These are phyloP conservation scores for Cirrhinus molitorella DNA, from an alignment of 2,797 vertebrate species.

Conservation along the genomic window DNA sequence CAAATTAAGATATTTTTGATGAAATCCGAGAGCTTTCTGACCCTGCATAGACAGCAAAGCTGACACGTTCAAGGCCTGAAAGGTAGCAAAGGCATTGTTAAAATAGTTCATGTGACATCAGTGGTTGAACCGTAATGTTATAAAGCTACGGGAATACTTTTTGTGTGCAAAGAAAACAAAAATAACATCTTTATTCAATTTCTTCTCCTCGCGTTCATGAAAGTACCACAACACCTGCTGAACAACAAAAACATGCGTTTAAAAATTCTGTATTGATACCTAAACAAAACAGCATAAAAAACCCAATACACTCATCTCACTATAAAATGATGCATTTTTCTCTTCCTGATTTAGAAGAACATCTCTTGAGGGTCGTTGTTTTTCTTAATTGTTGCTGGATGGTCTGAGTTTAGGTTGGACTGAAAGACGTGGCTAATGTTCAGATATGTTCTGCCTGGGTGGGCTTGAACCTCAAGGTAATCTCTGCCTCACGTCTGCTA, in stretches of 20 bases:
- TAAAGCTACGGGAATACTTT: too few species aligned
- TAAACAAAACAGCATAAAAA: not conserved
- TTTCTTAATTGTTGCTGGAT: conserved; percentile 14
- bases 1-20: too few species aligned
- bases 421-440: conserved; percentile 70
- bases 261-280: not conserved
- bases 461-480: conserved; percentile 80
- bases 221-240: not conserved
- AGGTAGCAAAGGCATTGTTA: too few species aligned
- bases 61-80: too few species aligned
- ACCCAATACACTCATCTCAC: not conserved
- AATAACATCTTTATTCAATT: too few species aligned
- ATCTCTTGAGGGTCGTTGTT: conserved; percentile 4
- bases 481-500: conserved; percentile 80
- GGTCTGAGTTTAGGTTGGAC: conserved; percentile 3
- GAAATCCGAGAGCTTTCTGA: too few species aligned
- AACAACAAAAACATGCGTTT: not conserved
- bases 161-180: too few species aligned
- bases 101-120: too few species aligned
- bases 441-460: conserved; percentile 86
- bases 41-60: too few species aligned
- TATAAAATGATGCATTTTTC: not conserved
- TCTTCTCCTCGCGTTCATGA: too few species aligned
- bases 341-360: not conserved
- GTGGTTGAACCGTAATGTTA: too few species aligned